phyloP scores from a whole-genome alignment of 92 coral and sea anemone species.

The Heliopora coerulea region DNA sequence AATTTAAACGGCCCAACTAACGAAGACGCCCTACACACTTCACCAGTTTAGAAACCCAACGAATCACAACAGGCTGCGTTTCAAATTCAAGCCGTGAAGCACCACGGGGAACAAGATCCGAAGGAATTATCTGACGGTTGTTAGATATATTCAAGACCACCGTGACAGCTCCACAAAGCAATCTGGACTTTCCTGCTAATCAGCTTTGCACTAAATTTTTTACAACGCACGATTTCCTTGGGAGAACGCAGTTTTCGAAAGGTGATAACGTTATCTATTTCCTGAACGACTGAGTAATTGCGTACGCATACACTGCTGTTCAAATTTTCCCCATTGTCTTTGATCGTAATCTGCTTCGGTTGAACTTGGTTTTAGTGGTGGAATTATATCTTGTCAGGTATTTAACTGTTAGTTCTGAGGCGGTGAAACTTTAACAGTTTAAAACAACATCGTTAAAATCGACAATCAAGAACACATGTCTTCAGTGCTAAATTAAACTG shows the following conservation, averaged over 20 bases:
- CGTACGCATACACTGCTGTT: no score
- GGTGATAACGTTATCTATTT: no score
- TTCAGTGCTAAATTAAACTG: conserved; percentile 1
- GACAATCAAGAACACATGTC: conserved; percentile 32
- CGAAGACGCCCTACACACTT: conserved; percentile 2
- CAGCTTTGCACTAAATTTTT: no score
- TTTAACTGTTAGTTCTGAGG: conserved; percentile 32
- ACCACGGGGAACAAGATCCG: not conserved
- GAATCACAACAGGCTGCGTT: not conserved
- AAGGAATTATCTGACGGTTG: not conserved
- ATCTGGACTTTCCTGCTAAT: no score
- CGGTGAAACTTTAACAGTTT: conserved; percentile 9
- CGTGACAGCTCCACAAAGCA: no score
- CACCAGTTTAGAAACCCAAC: conserved; percentile 2
- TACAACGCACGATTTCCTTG: no score
- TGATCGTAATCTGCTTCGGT: no score
- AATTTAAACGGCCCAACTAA: conserved; percentile 4
- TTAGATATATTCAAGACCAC: no score
- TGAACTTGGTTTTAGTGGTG: no score
- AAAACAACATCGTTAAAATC: conserved; percentile 24
- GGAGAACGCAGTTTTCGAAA: no score
- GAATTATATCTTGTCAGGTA: conserved; percentile 31
- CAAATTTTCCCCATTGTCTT: no score
- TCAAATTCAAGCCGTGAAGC: not conserved
- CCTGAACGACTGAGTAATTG: no score